Percentiles rank a stretch among this genome's conserved stretches.
Evolutionary conservation across 2,888 invertebrate species (phyloP).

Genomic region (Branchellion lobata): DNA sequence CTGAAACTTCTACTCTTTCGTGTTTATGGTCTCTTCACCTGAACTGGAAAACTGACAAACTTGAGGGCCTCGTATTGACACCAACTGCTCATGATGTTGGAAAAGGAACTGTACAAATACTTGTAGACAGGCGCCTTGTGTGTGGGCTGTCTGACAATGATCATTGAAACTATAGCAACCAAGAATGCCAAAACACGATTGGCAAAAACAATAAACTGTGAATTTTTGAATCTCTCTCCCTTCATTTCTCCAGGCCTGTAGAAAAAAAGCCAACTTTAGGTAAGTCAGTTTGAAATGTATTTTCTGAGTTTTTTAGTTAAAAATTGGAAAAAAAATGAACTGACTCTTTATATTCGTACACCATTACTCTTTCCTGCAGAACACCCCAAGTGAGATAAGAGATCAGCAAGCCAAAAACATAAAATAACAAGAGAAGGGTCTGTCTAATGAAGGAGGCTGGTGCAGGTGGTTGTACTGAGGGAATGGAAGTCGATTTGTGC

Average conservation of each 20-base stretch:
- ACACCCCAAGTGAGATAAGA: constrained; percentile 94
- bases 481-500: not conserved
- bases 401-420: constrained; percentile 82
- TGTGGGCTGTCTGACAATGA: constrained; percentile 54
- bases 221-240: constrained; percentile 74
- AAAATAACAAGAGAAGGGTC: constrained; percentile 68
- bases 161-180: constrained; percentile 51
- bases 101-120: constrained; percentile 91
- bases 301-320: too few relatives aligned
- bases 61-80: constrained; percentile 99
- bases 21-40: too few relatives aligned
- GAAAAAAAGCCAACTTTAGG: too few relatives aligned
- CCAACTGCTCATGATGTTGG: constrained; percentile 97
- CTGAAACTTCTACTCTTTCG: too few relatives aligned
- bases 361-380: constrained; percentile 97
- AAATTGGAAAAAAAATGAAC: not conserved
- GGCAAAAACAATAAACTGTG: constrained; percentile 92
- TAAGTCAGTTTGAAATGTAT: too few relatives aligned
- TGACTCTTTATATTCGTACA: constrained; percentile 64
- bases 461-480: not conserved
- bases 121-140: constrained; percentile 86
- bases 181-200: constrained; percentile 80
- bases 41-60: constrained; percentile 95
- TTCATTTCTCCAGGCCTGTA: constrained; percentile 40
- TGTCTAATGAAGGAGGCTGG: constrained; percentile 35